These are phyloP conservation scores for Olivierus martensii DNA, from an alignment of 1,140 invertebrate genomes.

Conservation along the genomic window DNA sequence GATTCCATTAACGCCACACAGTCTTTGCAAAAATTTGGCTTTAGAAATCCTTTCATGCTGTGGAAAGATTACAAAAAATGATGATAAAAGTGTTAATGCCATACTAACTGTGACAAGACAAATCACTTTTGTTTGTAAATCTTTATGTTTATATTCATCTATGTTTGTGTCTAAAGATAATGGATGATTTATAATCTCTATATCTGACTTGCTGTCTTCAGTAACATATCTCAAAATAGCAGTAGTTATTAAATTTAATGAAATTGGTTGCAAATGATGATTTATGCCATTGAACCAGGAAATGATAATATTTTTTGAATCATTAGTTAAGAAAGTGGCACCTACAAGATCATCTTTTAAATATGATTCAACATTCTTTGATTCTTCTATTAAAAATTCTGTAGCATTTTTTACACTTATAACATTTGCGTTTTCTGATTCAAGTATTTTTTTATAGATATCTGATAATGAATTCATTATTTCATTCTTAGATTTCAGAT, in stretches of 20 bases:
- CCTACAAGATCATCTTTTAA: slow-evolving; percentile 7
- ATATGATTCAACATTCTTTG: slow-evolving; percentile 1
- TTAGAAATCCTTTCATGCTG: too few relatives aligned
- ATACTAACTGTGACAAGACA: too few relatives aligned
- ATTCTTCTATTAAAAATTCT: slow-evolving; percentile 3
- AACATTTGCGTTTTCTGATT: background rate
- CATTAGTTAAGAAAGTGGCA: background rate
- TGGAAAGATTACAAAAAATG: too few relatives aligned
- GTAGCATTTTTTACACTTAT: slow-evolving; percentile 1
- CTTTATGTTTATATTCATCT: too few relatives aligned
- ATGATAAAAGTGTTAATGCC: too few relatives aligned
- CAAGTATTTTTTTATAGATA: background rate
- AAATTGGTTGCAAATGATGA: slow-evolving; percentile 8
- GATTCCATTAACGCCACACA: too few relatives aligned
- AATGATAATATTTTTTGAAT: background rate
- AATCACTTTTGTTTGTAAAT: too few relatives aligned
- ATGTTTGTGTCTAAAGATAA: too few relatives aligned
- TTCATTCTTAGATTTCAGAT: background rate
- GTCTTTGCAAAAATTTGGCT: too few relatives aligned
- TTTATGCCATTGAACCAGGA: slow-evolving; percentile 17
- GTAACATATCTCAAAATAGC: slow-evolving; percentile 7
- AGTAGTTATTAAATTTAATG: slow-evolving; percentile 8
- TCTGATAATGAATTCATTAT: background rate
- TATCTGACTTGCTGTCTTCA: background rate
- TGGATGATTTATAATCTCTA: background rate